A percentile compares a stretch with the other conserved stretches of the same genome.
Evolutionary conservation across 2,888 invertebrate genomes (phyloP).

Genomic region (Lasioglossum lativentre): DNA sequence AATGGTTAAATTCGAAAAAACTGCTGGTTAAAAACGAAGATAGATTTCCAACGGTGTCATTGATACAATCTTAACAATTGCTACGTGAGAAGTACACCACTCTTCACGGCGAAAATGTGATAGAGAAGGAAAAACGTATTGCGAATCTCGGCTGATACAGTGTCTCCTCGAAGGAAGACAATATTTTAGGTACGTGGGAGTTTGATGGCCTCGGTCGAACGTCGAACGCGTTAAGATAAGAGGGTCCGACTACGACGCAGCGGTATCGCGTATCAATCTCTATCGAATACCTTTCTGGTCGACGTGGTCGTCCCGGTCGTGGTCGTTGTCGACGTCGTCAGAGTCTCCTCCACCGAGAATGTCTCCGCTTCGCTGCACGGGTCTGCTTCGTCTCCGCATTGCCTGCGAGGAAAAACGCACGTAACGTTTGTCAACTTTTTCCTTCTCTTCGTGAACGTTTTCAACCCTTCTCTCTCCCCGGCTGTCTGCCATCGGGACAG

Average conservation of each 20-base stretch:
- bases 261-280: slow-evolving; percentile 5
- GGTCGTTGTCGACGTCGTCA: slow-evolving; percentile 66
- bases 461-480: background rate
- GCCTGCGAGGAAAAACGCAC: slow-evolving; percentile 69
- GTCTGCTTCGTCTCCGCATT: slow-evolving; percentile 81
- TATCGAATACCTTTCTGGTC: slow-evolving; percentile 85
- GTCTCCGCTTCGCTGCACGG: slow-evolving; percentile 82
- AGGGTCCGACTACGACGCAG: background rate
- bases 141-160: background rate
- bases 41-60: background rate
- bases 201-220: background rate
- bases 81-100: background rate
- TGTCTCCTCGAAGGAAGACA: background rate
- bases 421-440: slow-evolving; percentile 25
- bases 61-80: background rate
- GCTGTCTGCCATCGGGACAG: background rate
- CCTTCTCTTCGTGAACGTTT: background rate
- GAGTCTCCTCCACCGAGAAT: slow-evolving; percentile 79
- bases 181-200: background rate
- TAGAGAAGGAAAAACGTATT: background rate
- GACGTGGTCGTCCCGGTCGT: slow-evolving; percentile 54
- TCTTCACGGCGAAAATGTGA: background rate
- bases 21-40: background rate
- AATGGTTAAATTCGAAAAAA: background rate
- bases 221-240: slow-evolving; percentile 2